phyloP scores from a whole-genome alignment of 2,797 vertebrate species.

The Corythornis leucogaster region DNA sequence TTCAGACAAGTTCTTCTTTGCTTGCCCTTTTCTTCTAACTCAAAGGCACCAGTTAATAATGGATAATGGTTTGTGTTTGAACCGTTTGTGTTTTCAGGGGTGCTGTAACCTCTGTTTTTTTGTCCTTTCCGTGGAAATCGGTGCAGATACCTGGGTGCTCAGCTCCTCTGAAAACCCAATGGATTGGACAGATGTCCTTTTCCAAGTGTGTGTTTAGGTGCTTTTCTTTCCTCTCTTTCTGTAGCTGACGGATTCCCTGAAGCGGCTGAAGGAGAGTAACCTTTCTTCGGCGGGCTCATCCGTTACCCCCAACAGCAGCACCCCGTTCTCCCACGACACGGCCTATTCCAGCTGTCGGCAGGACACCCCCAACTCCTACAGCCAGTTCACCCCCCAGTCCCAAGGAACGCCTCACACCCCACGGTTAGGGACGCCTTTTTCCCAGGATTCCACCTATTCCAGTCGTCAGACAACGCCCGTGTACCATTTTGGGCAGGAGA shows the following conservation, averaged over 20 bases:
- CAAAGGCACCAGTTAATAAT: background rate
- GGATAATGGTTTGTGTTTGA: background rate
- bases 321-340: slow-evolving; percentile 94
- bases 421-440: slow-evolving; percentile 92
- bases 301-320: slow-evolving; percentile 89
- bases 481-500: slow-evolving; percentile 88
- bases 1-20: background rate
- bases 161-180: background rate
- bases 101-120: background rate
- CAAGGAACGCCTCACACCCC: slow-evolving; percentile 94
- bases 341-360: slow-evolving; percentile 95
- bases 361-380: slow-evolving; percentile 93
- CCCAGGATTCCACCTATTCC: slow-evolving; percentile 95
- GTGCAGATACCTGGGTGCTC: background rate
- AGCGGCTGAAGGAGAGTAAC: slow-evolving; percentile 89
- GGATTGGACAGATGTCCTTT: background rate
- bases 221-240: background rate
- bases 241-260: slow-evolving; percentile 90
- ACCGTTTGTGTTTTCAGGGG: background rate
- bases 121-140: background rate
- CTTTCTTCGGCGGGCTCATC: slow-evolving; percentile 81
- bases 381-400: slow-evolving; percentile 90
- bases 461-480: slow-evolving; percentile 94
- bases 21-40: background rate
- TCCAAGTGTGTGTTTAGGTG: background rate